phyloP scores from a whole-genome alignment of 1,140 invertebrate genomes.

The Calliopsis andreniformis region DNA sequence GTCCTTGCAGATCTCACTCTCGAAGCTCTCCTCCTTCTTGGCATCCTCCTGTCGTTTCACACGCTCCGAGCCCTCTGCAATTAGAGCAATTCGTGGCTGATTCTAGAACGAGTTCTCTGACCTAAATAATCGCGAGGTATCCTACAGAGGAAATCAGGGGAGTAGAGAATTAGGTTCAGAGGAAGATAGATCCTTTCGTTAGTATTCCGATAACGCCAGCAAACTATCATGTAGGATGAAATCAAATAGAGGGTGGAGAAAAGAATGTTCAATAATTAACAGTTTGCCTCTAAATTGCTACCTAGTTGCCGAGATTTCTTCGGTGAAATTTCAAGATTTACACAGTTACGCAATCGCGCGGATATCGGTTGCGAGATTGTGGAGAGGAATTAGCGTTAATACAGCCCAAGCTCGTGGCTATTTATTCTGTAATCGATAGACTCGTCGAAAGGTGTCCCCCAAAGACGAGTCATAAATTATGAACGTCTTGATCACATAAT shows the following conservation, averaged over 20 bases:
- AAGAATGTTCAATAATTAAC: background rate
- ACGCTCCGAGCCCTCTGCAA: constrained; percentile 82
- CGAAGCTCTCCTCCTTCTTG: constrained; percentile 93
- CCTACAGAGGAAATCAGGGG: no score
- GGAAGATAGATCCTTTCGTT: no score
- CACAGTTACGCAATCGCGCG: background rate
- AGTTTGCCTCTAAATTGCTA: no score
- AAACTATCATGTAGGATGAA: no score
- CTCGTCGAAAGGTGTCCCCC: background rate
- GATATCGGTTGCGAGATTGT: constrained; percentile 17
- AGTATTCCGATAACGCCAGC: no score
- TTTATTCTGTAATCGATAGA: background rate
- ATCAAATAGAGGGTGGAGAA: background rate
- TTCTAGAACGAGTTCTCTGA: background rate
- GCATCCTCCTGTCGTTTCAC: constrained; percentile 82
- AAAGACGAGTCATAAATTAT: background rate
- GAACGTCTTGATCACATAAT: background rate
- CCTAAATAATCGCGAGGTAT: no score
- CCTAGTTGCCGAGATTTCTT: background rate
- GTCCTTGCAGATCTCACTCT: constrained; percentile 94
- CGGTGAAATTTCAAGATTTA: constrained; percentile 13
- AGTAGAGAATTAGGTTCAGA: no score
- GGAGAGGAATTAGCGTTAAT: constrained; percentile 14
- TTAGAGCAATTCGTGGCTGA: constrained; percentile 24
- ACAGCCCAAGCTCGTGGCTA: background rate